phyloP scores from a whole-genome alignment of 1,140 invertebrate species.

The Andrena cerasifolii region DNA sequence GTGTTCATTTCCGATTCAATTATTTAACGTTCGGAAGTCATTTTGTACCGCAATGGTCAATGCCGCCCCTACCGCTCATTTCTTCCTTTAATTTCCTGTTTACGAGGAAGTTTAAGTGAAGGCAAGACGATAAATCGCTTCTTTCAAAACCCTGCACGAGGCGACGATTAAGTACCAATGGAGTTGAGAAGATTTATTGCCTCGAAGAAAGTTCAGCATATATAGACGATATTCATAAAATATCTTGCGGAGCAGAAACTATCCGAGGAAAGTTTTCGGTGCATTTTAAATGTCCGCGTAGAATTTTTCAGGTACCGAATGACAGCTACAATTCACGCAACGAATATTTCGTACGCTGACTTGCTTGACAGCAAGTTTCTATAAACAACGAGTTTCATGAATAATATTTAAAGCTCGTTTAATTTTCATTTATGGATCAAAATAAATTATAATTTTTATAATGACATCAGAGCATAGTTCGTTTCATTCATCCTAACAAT shows the following conservation, averaged over 20 bases:
- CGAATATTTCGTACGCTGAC: too few relatives aligned
- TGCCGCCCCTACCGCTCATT: background rate
- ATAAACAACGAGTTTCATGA: too few relatives aligned
- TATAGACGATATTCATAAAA: slow-evolving; percentile 34
- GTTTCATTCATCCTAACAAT: too few relatives aligned
- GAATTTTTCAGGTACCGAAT: background rate
- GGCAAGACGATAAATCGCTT: slow-evolving; percentile 29
- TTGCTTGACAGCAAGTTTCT: too few relatives aligned
- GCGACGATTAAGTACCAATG: slow-evolving; percentile 35
- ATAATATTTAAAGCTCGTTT: too few relatives aligned
- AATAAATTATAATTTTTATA: too few relatives aligned
- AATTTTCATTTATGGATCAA: background rate
- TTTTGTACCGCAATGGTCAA: slow-evolving; percentile 48
- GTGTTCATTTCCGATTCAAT: slow-evolving; percentile 65
- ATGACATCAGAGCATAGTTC: too few relatives aligned
- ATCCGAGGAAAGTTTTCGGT: background rate
- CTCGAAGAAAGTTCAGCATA: slow-evolving; percentile 9
- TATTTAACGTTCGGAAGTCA: slow-evolving; percentile 39
- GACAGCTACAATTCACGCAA: background rate
- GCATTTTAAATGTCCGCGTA: background rate
- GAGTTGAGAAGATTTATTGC: slow-evolving; percentile 32
- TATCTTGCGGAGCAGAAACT: background rate
- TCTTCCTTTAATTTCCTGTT: slow-evolving; percentile 28
- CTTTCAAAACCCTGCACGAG: slow-evolving; percentile 2
- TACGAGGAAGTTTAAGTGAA: slow-evolving; percentile 13